Evolutionary conservation across 2,888 invertebrate species (phyloP), one percentile per base, ranked within the genome.

Genomic region (Heliconius aoede): DNA sequence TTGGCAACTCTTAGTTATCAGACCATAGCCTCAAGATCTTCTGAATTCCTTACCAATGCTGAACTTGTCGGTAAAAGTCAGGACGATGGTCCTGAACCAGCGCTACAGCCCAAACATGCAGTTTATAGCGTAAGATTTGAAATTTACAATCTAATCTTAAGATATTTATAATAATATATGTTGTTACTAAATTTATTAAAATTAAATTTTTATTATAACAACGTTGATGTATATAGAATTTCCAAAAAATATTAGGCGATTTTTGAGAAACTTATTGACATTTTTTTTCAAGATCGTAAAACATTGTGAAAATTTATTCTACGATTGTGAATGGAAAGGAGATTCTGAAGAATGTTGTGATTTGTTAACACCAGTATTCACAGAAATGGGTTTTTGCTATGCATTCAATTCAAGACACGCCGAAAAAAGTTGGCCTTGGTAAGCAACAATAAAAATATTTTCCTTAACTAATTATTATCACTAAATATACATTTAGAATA

Each of bases 331-430:
- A 82, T 97, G 96, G 93, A 96, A 97, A 84, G 95, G 95, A n/a
- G 95, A 95, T 82, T 89, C 93, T 0, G 95, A 96, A 77, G 93
- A 95, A 79, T 97, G 97, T 84, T 97, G 97, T 84, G 94, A 95
- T 26, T 91, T 95, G 76, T 95, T 97, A 72, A 92, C 95, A 76
- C 96, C 96, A 0, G 95, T 96, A n/a, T 96, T 96, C 82, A 97
- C 97, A 0, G 97, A 97, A 87, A 95, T 95, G 88, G 97, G 97
- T 3, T 96, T 96, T 84, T 97, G 97, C 85, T 97, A 96, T 84
- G 95, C 96, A 18, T 97, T 97, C 85, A 97, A 97, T 85, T 95
- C 95, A 1, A 88, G 93, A 80, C 95, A 96, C 82, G 95, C 95
- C 60, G 95, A 95, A 82, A 92, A 87, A 81, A 85, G 84, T 4